phyloP scores from a whole-genome alignment of 92 coral and sea anemone species.

The Parazoanthus swiftii region DNA sequence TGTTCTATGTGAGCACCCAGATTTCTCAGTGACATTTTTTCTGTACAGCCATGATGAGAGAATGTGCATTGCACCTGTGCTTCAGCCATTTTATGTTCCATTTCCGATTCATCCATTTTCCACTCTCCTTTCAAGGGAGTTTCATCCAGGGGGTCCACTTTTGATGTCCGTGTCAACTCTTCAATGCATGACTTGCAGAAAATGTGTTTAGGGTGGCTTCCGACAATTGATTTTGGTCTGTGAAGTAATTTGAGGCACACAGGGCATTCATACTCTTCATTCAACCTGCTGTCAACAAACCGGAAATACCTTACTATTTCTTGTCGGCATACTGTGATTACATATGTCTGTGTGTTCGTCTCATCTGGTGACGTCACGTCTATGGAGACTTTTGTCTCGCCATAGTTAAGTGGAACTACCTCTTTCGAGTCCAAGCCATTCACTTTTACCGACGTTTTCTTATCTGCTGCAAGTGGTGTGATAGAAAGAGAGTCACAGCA shows the following conservation, averaged over 20 bases:
- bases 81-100: conserved; percentile 67
- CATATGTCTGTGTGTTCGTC: conserved; percentile 60
- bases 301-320: conserved; percentile 63
- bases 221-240: conserved; percentile 82
- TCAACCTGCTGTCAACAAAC: conserved; percentile 54
- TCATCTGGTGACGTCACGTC: conserved; percentile 93
- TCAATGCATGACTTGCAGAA: conserved; percentile 90
- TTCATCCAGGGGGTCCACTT: conserved; percentile 86
- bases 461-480: conserved; percentile 79
- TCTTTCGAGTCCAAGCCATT: conserved; percentile 65
- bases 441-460: conserved; percentile 69
- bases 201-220: conserved; percentile 74
- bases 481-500: conserved; percentile 57
- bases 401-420: conserved; percentile 65
- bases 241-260: conserved; percentile 78
- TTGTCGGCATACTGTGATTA: conserved; percentile 55
- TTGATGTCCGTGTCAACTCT: conserved; percentile 91
- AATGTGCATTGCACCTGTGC: conserved; percentile 66
- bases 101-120: conserved; percentile 71
- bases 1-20: conserved; percentile 75
- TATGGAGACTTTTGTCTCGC: conserved; percentile 76
- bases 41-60: conserved; percentile 82
- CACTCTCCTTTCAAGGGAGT: conserved; percentile 70
- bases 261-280: conserved; percentile 71
- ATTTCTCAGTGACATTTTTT: conserved; percentile 61